Percentiles rank a stretch among this genome's conserved stretches.
Evolutionary conservation across 2,797 vertebrate species (phyloP).

Genomic region (Darevskia mixta): DNA sequence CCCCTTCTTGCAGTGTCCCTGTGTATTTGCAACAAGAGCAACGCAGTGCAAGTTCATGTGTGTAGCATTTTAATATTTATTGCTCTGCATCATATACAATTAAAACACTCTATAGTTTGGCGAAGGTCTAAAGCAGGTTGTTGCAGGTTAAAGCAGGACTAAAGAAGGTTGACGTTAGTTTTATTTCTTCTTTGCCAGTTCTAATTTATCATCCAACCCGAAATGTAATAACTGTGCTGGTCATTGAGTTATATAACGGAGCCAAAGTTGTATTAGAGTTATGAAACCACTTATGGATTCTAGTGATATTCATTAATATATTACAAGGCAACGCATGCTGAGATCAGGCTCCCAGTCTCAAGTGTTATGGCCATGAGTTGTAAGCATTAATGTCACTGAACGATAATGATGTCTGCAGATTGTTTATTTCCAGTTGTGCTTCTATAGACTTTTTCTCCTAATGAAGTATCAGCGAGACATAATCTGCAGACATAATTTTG

Average conservation of each 20-base stretch:
- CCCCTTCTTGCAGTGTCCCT: too few species aligned
- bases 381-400: neutral
- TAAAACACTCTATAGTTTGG: neutral
- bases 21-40: neutral
- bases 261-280: constrained; percentile 65
- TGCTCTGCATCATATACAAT: neutral
- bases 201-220: constrained; percentile 77
- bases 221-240: constrained; percentile 72
- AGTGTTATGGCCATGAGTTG: neutral
- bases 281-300: constrained; percentile 70
- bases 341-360: constrained; percentile 53
- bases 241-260: constrained; percentile 63
- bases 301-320: constrained; percentile 61
- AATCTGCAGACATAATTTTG: too few species aligned
- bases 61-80: neutral
- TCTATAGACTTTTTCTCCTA: neutral
- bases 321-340: constrained; percentile 65
- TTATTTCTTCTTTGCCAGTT: constrained; percentile 79
- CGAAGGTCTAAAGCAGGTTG: neutral
- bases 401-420: neutral
- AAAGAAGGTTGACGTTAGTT: constrained; percentile 63
- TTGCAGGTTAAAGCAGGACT: too few species aligned
- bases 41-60: too few species aligned
- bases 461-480: neutral
- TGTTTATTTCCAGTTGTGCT: constrained; percentile 19